Evolutionary conservation across 2,888 invertebrate genomes (phyloP), one percentile per base, ranked within the genome.

Genomic region (Fragum sueziense): DNA sequence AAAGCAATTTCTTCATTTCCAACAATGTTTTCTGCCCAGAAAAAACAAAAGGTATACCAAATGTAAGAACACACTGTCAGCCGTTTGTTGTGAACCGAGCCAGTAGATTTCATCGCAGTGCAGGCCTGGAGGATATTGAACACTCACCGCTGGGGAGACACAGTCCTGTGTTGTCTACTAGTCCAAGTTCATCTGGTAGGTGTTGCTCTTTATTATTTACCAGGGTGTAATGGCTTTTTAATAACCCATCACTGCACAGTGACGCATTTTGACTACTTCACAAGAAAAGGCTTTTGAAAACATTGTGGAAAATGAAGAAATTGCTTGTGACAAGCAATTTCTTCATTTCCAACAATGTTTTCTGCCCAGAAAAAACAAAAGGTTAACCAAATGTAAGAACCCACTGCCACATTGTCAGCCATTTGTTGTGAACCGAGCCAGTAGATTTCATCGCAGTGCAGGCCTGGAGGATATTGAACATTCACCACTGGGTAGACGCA

Each of bases 361-460:
- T n/a, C n/a, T n/a, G n/a, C n/a, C n/a, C n/a, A n/a, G n/a, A n/a
- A n/a, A n/a, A n/a, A n/a, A n/a, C n/a, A n/a, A n/a, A n/a, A 93
- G 93, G 99, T 70, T 95, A 96, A 74, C 96, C 97, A 84, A 97
- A 97, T 76, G 96, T 97, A 73, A 95, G 99, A 85, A 99, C 99
- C 0, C 99, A 99, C 94, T n/a, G n/a, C n/a, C n/a, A n/a, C n/a
- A n/a, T n/a, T 96, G 97, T n/a, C 96, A 97, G 78, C 95, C 97
- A 79, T 96, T 97, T 91, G 91, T 93, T 25, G 93, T 93, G 27
- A 92, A 99, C 94, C 95, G 97, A 87, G 95, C 98, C 91, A 98
- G 98, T 85, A 95, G 97, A 89, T 99, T 98, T 95, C 98, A 99
- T 93, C 96, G 98, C 90, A 98, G 98, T 87, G 99, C 99, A 79